A percentile compares a stretch with the other conserved stretches of the same genome.
Evolutionary conservation across 2,888 invertebrate species (phyloP).

Genomic region (Macaria liturata): DNA sequence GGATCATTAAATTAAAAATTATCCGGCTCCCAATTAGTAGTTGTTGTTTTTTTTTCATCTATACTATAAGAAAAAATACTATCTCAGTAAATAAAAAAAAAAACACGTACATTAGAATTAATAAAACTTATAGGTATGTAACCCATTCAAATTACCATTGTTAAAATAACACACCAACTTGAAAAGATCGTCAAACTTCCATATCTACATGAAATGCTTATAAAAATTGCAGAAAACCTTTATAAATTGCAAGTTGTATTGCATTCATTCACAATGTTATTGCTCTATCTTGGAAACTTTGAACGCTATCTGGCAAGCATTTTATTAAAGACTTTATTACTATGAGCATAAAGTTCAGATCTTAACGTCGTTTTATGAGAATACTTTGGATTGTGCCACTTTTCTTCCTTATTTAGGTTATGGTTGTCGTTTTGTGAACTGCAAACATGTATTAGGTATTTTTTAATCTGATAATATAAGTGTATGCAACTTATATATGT

Average conservation of each 20-base stretch:
- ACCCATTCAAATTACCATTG: no score
- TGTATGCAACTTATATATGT: no score
- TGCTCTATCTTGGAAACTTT: conserved; percentile 8
- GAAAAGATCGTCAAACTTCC: no score
- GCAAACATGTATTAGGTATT: no score
- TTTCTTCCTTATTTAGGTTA: conserved; percentile 12
- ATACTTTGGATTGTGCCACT: conserved; percentile 12
- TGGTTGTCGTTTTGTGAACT: not conserved
- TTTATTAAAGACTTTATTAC: conserved; percentile 15
- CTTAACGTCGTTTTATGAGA: conserved; percentile 14
- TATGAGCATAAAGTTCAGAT: conserved; percentile 14
- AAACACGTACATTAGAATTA: no score
- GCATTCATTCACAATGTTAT: conserved; percentile 19
- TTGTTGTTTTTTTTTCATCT: no score
- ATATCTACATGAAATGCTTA: not conserved
- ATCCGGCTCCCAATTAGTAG: no score
- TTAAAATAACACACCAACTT: no score
- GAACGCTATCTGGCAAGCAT: conserved; percentile 8
- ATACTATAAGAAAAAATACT: no score
- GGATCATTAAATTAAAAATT: no score
- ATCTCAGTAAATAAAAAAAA: no score
- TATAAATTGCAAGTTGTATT: conserved; percentile 1
- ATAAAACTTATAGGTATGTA: no score
- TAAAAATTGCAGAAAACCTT: not conserved
- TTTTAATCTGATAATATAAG: not conserved